Percentiles rank a stretch among this genome's conserved stretches.
Conservation (phyloP, 1,140 invertebrate genomes). For the Neodiprion virginianus region DNA sequence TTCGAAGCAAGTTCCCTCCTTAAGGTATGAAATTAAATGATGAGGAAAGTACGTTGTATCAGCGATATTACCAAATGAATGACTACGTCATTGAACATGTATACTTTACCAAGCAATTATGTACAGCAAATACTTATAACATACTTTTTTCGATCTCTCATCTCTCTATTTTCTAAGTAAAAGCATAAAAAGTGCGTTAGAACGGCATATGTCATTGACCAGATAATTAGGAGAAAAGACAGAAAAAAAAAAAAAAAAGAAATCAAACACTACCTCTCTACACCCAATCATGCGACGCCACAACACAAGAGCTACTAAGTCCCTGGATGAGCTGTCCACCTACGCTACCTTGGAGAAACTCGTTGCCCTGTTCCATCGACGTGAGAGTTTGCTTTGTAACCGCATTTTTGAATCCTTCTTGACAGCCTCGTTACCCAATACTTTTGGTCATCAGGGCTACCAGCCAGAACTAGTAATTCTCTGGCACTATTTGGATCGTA, state of each 20-base stretch:
- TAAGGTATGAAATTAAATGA: no score
- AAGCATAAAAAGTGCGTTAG: no score
- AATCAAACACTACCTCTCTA: conserved; percentile 51
- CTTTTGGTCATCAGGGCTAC: conserved; percentile 86
- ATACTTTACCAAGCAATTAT: no score
- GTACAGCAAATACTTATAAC: no score
- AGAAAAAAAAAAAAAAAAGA: conserved; percentile 30
- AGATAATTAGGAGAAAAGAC: neutral
- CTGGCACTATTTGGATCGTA: conserved; percentile 92
- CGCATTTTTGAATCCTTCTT: conserved; percentile 92
- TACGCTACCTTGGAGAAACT: conserved; percentile 72
- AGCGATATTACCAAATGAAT: no score
- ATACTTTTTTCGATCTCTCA: no score
- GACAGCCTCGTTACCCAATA: conserved; percentile 90
- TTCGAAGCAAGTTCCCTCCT: no score
- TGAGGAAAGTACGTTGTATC: no score
- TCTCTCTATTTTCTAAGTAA: no score
- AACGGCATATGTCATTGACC: no score
- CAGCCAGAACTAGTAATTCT: conserved; percentile 88
- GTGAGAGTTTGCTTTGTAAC: conserved; percentile 85
- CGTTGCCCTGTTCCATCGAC: conserved; percentile 67
- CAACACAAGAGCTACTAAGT: conserved; percentile 54
- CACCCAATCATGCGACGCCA: conserved; percentile 55
- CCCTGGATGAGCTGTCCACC: conserved; percentile 42
- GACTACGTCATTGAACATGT: no score